phyloP scores from a whole-genome alignment of 1,140 invertebrate genomes.

The Bombus breviceps region DNA sequence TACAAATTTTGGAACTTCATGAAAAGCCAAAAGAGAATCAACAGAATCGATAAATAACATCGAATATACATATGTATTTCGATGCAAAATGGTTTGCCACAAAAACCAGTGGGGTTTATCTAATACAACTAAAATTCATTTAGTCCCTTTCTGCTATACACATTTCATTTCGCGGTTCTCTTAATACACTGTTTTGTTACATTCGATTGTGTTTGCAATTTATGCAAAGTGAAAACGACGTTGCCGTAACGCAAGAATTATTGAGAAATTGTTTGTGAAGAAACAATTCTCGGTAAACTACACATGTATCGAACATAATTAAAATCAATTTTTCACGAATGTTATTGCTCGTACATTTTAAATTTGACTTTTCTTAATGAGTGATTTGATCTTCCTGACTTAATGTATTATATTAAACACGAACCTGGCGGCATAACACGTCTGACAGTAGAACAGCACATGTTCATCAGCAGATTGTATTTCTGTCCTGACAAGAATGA shows the following conservation, averaged over 20 bases:
- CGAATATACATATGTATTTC: background rate
- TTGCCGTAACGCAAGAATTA: background rate
- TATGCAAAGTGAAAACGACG: too few species aligned
- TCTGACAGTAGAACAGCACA: background rate
- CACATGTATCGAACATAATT: background rate
- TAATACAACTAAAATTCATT: background rate
- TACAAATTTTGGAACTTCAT: background rate
- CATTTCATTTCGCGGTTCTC: background rate
- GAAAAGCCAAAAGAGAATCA: background rate
- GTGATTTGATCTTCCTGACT: background rate
- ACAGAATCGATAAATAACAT: background rate
- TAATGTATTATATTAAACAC: background rate
- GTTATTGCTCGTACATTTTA: too few species aligned
- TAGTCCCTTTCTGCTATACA: background rate
- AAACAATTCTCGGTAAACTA: background rate
- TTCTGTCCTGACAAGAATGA: background rate
- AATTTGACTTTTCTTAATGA: background rate
- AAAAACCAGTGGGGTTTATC: background rate
- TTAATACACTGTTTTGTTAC: background rate
- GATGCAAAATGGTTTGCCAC: too few species aligned
- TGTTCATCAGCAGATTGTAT: background rate
- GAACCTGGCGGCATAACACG: background rate
- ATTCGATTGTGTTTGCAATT: background rate
- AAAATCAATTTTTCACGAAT: background rate
- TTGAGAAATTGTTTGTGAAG: background rate